Percentiles rank a stretch among this genome's conserved stretches.
Conservation (phyloP, 2,888 invertebrate species). For the Nephrotoma appendiculata region DNA sequence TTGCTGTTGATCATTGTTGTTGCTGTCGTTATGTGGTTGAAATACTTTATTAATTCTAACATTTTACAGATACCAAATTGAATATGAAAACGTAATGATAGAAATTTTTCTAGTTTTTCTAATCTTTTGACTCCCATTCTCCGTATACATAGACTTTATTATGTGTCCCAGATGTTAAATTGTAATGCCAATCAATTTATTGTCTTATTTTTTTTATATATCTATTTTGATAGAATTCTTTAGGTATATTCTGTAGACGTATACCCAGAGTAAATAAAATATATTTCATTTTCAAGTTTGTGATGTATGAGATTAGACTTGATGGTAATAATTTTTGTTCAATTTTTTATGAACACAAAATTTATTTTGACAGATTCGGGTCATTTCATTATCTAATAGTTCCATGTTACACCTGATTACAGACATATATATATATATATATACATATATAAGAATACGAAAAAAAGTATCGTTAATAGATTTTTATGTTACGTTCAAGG, state of each 20-base stretch:
- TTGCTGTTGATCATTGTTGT: not conserved
- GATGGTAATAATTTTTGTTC: not conserved
- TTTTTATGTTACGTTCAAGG: not conserved
- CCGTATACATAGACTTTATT: not conserved
- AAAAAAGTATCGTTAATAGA: not conserved
- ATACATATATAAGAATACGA: not conserved
- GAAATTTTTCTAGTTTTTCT: not conserved
- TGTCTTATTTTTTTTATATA: not conserved
- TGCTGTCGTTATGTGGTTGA: not conserved
- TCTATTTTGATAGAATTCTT: not conserved
- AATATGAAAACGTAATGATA: not conserved
- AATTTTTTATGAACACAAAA: not conserved
- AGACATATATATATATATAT: not conserved
- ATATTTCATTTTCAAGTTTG: not conserved
- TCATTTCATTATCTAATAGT: not conserved
- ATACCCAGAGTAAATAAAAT: not conserved
- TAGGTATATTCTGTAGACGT: not conserved
- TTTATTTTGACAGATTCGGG: not conserved
- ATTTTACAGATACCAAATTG: not conserved
- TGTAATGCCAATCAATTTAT: not conserved
- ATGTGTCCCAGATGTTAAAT: not conserved
- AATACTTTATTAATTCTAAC: not conserved
- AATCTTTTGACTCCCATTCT: not conserved
- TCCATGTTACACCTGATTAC: not conserved
- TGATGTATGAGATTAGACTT: not conserved